Percentiles rank a stretch among this genome's conserved stretches.
Conservation (phyloP, 2,113 vertebrate species). For the Cyphomyrus discorhynchus region DNA sequence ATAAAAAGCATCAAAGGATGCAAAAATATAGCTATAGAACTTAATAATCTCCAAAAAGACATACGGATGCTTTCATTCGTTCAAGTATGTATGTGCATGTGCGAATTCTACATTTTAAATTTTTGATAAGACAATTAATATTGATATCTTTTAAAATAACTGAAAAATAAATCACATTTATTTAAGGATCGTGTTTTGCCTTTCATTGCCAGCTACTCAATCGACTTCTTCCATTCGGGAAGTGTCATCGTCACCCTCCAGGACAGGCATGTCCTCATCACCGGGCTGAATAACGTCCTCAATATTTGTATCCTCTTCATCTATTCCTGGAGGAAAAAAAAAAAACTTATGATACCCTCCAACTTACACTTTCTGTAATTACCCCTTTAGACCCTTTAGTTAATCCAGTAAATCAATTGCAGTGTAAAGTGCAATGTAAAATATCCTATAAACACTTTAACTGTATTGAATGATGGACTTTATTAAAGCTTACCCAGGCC, state of each 20-base stretch:
- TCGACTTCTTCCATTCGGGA: constrained; percentile 77
- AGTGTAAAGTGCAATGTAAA: background rate
- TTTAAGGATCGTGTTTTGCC: background rate
- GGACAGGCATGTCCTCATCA: constrained; percentile 70
- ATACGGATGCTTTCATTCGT: background rate
- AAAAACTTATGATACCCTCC: background rate
- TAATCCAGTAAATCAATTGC: background rate
- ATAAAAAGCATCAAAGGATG: background rate
- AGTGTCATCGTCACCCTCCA: constrained; percentile 70
- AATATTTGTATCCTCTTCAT: constrained; percentile 61
- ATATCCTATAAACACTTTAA: background rate
- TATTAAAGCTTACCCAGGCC: constrained; percentile 60
- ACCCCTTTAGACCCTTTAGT: no score
- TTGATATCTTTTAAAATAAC: background rate
- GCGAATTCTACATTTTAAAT: background rate
- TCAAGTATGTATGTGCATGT: background rate
- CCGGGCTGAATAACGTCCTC: constrained; percentile 58
- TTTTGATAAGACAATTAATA: background rate
- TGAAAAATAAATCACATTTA: background rate
- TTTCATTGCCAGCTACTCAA: constrained; percentile 25
- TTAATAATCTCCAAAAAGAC: background rate
- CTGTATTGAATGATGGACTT: background rate
- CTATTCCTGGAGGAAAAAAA: constrained; percentile 54
- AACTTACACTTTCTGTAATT: background rate
- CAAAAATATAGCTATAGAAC: background rate